These are phyloP conservation scores for Polyploca ridens DNA, from an alignment of 2,888 invertebrate genomes.

Conservation along the genomic window DNA sequence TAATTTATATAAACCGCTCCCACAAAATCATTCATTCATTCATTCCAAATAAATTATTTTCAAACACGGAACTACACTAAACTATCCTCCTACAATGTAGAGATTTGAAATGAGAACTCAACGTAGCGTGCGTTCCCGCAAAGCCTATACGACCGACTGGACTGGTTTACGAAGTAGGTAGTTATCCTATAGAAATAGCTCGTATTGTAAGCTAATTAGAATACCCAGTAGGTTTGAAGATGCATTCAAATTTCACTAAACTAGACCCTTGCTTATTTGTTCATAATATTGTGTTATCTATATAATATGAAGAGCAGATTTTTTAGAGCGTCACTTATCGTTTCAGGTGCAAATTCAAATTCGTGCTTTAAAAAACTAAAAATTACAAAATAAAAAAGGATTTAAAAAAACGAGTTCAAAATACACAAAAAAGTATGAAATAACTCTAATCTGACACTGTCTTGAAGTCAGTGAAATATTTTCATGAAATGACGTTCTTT, in stretches of 20 bases:
- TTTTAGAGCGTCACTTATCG: too few species aligned
- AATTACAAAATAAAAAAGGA: too few species aligned
- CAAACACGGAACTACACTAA: not conserved
- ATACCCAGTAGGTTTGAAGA: not conserved
- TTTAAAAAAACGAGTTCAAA: too few species aligned
- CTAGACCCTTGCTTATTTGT: not conserved
- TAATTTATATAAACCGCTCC: not conserved
- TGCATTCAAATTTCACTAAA: not conserved
- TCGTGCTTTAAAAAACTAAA: too few species aligned
- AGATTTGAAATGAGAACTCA: not conserved
- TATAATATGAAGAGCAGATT: too few species aligned
- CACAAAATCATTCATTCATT: not conserved
- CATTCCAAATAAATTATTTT: not conserved
- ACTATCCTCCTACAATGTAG: not conserved
- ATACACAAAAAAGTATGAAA: too few species aligned
- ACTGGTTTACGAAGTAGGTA: not conserved
- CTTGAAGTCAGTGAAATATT: too few species aligned
- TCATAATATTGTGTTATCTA: too few species aligned
- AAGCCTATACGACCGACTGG: conserved; percentile 12
- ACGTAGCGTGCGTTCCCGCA: conserved; percentile 9
- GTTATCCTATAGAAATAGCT: conserved; percentile 5
- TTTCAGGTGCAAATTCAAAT: too few species aligned
- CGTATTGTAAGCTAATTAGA: not conserved
- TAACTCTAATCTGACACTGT: too few species aligned
- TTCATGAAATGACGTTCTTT: too few species aligned